Base-by-base conservation (phyloP, 2,113 vertebrate species). In the Chloroceryle aenea region DNA sequence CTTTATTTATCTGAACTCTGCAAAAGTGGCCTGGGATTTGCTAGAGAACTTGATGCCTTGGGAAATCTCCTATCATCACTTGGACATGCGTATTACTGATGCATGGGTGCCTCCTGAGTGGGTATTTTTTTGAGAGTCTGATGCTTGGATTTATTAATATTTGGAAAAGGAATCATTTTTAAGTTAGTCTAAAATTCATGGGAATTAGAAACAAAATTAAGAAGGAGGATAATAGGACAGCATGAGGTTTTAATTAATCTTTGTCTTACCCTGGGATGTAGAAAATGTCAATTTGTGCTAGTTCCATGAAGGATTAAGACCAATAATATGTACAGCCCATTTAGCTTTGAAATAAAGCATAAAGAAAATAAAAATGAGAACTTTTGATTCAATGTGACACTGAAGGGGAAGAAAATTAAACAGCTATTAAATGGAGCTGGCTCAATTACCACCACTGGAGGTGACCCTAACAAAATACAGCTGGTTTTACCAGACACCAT, bases 321-420 rank as follows among this genome's bases (percentile, higher is more conserved):
- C 18, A 89, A 73, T 89, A 93, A 97, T 94, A 92, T 86, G 40
- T 81, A 87, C 85, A 97, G 86, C 48, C 66, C 92, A 97, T 95
- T 96, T 92, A 94, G 63, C 83, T 95, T 94, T 92, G 92, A 95
- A 97, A 96, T 89, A 95, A 93, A 93, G 73, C 92, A 94, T 90
- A 96, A 94, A 92, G 66, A 97, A 96, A 94, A 97, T 93, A 94
- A 96, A 95, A 97, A 87, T 90, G 83, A 96, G 85, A 90, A 93
- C 56, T 94, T 93, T 63, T 76, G 59, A 84, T 95, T 96, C 96
- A 95, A 95, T 94, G 92, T 95, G 93, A 96, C 92, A 90, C 90
- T 78, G 82, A 97, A 93, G 64, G 43, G 83, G 22, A 94, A 93
- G 56, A 64, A 58, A 94, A 94, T 96, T 94, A 94, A 78, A 56